These are phyloP conservation scores for Geococcyx californianus DNA, from an alignment of 2,113 vertebrate species.

Conservation along the genomic window DNA sequence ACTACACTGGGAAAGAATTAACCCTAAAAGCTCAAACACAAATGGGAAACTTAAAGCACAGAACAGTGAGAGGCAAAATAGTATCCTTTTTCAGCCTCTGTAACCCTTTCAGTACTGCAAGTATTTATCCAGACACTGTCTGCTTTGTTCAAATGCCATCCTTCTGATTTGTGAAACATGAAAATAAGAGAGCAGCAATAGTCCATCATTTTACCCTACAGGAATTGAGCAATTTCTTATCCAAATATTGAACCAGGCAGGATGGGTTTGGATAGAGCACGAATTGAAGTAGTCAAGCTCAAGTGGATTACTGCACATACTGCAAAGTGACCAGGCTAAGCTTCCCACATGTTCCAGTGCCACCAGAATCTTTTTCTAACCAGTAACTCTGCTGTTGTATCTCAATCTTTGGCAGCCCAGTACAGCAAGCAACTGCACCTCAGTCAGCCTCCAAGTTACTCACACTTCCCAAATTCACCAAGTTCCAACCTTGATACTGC, in stretches of 20 bases:
- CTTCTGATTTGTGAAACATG: neutral
- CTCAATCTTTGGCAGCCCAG: neutral
- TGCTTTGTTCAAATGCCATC: neutral
- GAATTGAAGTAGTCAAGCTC: neutral
- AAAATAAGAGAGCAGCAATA: neutral
- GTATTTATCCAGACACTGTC: neutral
- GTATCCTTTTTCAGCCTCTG: neutral
- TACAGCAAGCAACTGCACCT: neutral
- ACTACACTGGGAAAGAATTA: neutral
- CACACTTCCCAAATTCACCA: neutral
- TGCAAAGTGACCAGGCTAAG: neutral
- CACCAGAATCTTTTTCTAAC: neutral
- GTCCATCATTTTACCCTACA: neutral
- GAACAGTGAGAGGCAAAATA: neutral
- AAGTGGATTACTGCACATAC: too few species aligned
- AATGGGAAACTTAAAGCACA: neutral
- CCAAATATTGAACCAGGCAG: neutral
- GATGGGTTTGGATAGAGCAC: neutral
- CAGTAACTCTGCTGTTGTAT: rapidly evolving
- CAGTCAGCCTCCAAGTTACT: neutral
- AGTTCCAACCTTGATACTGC: neutral
- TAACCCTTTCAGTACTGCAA: neutral
- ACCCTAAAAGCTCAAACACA: neutral
- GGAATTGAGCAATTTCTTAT: neutral
- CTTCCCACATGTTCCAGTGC: neutral